Conservation (phyloP, 2,113 vertebrate genomes). For the Caloenas nicobarica region DNA sequence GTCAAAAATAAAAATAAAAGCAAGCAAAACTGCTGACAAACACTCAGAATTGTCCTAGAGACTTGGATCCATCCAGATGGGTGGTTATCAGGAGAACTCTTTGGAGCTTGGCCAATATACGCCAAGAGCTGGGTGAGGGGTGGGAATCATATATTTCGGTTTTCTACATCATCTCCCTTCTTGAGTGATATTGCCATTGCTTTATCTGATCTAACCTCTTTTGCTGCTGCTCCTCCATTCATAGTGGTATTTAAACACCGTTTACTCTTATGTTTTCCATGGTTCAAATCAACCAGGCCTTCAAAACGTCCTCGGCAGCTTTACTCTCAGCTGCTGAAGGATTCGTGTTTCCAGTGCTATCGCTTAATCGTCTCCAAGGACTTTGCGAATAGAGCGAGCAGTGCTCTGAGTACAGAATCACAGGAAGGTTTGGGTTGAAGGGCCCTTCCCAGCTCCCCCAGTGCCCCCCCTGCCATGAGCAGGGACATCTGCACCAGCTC, state of each 20-base stretch:
- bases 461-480: no score
- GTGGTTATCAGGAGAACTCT: background rate
- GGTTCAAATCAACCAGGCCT: background rate
- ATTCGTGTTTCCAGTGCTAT: background rate
- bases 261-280: background rate
- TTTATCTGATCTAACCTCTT: background rate
- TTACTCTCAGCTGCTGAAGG: background rate
- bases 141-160: background rate
- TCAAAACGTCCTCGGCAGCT: background rate
- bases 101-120: background rate
- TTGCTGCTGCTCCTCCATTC: background rate
- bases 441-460: no score
- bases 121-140: background rate
- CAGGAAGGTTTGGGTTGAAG: no score
- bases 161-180: background rate
- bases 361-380: background rate
- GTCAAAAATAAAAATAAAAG: background rate
- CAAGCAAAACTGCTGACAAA: background rate
- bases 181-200: background rate
- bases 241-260: background rate
- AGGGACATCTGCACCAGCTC: no score
- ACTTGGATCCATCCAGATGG: background rate
- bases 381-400: rapidly evolving
- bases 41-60: background rate
- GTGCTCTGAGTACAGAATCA: background rate